phyloP scores from a whole-genome alignment of 2,113 vertebrate species.

The Pachyramphus minor region DNA sequence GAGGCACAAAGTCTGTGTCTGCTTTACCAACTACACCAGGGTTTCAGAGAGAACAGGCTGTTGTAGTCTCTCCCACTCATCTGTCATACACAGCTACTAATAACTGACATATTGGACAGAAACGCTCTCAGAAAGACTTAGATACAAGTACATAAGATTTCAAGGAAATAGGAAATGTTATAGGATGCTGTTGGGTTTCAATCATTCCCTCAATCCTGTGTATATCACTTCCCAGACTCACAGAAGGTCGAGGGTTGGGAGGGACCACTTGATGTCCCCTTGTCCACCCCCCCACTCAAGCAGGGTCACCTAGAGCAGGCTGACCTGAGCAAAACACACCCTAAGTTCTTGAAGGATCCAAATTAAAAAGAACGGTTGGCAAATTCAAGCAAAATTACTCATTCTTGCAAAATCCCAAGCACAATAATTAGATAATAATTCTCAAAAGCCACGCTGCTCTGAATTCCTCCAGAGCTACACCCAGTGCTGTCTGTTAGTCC shows the following conservation, averaged over 20 bases:
- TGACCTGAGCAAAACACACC: neutral
- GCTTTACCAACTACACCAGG: neutral
- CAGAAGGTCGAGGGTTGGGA: neutral
- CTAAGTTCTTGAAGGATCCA: neutral
- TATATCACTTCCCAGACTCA: neutral
- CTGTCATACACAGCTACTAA: neutral
- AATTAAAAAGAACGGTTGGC: neutral
- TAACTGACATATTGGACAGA: neutral
- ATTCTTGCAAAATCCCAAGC: neutral
- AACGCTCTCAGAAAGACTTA: neutral
- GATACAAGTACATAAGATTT: neutral
- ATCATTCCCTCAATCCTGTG: neutral
- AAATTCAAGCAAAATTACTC: neutral
- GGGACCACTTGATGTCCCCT: neutral
- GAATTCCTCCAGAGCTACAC: neutral
- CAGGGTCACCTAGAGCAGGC: neutral
- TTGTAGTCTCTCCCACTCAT: neutral
- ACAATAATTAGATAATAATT: neutral
- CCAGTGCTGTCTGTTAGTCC: neutral
- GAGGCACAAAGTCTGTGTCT: neutral
- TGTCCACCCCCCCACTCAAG: neutral
- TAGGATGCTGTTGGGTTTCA: neutral
- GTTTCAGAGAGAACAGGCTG: neutral
- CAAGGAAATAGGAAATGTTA: neutral
- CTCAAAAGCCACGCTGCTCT: neutral